Base-by-base conservation (phyloP, 2,113 vertebrate genomes). In the Esox niger region DNA sequence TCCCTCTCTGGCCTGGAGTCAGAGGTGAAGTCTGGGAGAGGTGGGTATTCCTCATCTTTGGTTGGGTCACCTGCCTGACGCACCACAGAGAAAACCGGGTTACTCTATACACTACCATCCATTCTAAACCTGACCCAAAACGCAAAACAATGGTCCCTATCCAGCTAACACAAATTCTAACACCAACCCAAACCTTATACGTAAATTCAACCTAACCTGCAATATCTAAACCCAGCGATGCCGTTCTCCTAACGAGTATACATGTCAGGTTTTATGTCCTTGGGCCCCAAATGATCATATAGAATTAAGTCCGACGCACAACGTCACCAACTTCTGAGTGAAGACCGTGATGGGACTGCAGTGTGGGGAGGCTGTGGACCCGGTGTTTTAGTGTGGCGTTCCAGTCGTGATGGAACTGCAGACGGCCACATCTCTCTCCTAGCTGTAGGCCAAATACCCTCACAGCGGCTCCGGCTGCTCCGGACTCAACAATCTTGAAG, bases 11-110 rank as follows among this genome's bases (percentile, higher is more conserved):
- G 73, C 1, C 84, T 86, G 2, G 69, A 4, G 15, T 86, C 66
- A 15, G 73, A 0, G 0, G 87, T 87, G 66, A 92, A 94, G 43
- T 89, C 87, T 0, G 91, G 77, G 9, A 93, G 88, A 0, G 91
- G 84, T 0, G 92, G 92, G 67, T 93, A 93, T 0, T 89, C 89
- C 8, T 93, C 86, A 13, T 86, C 86, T 6, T 77, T 71, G 8
- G 85, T 85, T 0, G 93, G 85, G 0, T 43, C 38, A 59, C 81
- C 89, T 0, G 90, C 65, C 54, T 93, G 88, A 79, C 5, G 33
- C 6, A 68, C 4, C 57, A 35, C 15, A 10, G 6, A 58, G 4
- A 59, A 49, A 49, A 3, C 47, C 3, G 49, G 21, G 20, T 2
- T 54, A 56, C 25, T 56, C 6, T 15, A 49, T 7, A 26, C 54